A percentile compares a stretch with the other conserved stretches of the same genome.
Conservation (phyloP, 2,888 invertebrate species). For the Dicranocentrus wangi region DNA sequence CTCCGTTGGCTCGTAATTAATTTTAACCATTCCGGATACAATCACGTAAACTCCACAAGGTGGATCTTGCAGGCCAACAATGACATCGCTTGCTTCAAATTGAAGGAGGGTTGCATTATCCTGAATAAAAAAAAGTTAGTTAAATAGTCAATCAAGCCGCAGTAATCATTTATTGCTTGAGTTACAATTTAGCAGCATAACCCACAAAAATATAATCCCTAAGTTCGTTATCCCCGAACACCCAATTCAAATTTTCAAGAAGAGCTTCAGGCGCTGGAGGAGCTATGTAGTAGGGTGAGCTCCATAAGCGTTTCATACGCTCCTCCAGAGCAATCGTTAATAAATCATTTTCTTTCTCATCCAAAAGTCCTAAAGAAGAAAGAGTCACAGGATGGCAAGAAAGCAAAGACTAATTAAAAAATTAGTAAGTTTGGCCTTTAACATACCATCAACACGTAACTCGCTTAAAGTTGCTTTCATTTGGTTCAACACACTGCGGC, state of each 20-base stretch:
- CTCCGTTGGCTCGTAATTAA: constrained; percentile 74
- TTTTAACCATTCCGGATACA: constrained; percentile 76
- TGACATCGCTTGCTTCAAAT: constrained; percentile 74
- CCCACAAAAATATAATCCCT: constrained; percentile 47
- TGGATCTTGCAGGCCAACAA: constrained; percentile 74
- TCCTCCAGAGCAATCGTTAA: constrained; percentile 78
- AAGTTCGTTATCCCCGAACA: constrained; percentile 35
- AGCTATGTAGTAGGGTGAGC: constrained; percentile 71
- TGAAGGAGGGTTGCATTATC: constrained; percentile 74
- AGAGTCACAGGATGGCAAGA: too few species aligned
- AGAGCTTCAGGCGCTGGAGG: constrained; percentile 74
- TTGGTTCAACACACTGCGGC: constrained; percentile 79
- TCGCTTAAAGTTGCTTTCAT: constrained; percentile 78
- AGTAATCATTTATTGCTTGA: too few species aligned
- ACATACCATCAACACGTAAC: constrained; percentile 77
- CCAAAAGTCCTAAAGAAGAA: constrained; percentile 77
- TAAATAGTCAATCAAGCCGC: not conserved
- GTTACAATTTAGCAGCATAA: too few species aligned
- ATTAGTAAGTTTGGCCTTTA: not conserved
- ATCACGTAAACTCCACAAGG: constrained; percentile 76
- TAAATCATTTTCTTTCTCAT: constrained; percentile 78
- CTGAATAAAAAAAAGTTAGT: constrained; percentile 60
- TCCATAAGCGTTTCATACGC: constrained; percentile 76
- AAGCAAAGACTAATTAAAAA: not conserved
- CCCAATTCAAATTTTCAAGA: constrained; percentile 72